These are phyloP conservation scores for Coremacera marginata DNA, from an alignment of 2,888 invertebrate genomes.

Conservation along the genomic window DNA sequence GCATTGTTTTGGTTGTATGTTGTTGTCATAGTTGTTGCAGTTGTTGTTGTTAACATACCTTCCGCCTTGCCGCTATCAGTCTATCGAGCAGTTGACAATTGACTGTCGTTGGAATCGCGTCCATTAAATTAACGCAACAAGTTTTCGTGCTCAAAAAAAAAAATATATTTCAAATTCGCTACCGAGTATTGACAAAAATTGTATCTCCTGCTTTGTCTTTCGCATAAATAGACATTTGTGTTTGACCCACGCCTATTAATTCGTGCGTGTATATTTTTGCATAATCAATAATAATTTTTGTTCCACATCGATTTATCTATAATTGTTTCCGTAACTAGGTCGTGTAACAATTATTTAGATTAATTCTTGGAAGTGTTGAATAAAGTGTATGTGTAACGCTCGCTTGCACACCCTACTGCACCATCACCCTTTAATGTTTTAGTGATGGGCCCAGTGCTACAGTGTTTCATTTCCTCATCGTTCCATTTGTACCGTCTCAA, in stretches of 20 bases:
- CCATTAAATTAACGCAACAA: slow-evolving; percentile 18
- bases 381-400: slow-evolving; percentile 8
- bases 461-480: neutral
- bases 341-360: neutral
- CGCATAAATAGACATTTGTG: too few species aligned
- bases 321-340: neutral
- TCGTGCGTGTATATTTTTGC: neutral
- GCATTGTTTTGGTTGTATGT: slow-evolving; percentile 36
- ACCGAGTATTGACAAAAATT: neutral
- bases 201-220: neutral
- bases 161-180: neutral
- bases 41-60: slow-evolving; percentile 25
- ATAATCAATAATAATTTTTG: neutral
- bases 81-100: slow-evolving; percentile 35
- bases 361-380: neutral
- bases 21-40: slow-evolving; percentile 31
- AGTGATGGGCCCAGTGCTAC: slow-evolving; percentile 11
- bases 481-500: slow-evolving; percentile 39
- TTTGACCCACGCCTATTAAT: neutral
- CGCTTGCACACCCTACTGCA: slow-evolving; percentile 14
- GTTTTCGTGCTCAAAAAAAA: neutral
- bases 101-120: slow-evolving; percentile 30
- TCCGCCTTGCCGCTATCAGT: slow-evolving; percentile 12
- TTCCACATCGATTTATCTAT: neutral
- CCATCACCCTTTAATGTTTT: slow-evolving; percentile 6